Evolutionary conservation across 1,140 invertebrate species (phyloP).

Genomic region (Bombus confusus): DNA sequence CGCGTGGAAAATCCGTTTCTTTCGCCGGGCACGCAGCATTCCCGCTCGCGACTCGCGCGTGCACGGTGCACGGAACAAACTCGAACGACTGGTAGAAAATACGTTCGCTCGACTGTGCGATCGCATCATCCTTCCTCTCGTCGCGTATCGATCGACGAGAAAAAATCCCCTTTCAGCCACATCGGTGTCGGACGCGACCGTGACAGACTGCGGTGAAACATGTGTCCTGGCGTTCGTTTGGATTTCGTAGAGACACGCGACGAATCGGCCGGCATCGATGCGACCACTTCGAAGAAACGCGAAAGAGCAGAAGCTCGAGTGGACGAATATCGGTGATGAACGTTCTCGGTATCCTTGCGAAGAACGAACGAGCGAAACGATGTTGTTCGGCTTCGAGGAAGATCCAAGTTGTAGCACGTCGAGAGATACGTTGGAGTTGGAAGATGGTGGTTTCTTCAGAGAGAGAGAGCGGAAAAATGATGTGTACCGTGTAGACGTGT

Average conservation of each 20-base stretch:
- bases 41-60: constrained; percentile 55
- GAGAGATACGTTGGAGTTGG: not conserved
- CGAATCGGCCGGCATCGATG: too few species aligned
- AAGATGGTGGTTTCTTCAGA: not conserved
- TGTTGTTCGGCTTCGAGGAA: not conserved
- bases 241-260: not conserved
- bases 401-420: not conserved
- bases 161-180: too few species aligned
- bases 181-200: not conserved
- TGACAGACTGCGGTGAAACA: not conserved
- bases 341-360: not conserved
- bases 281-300: not conserved
- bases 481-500: too few species aligned
- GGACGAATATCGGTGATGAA: too few species aligned
- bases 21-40: constrained; percentile 35
- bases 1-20: constrained; percentile 61
- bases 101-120: not conserved
- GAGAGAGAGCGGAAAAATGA: not conserved
- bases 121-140: not conserved
- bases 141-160: not conserved
- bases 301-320: not conserved
- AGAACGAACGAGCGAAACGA: not conserved
- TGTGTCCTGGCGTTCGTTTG: not conserved
- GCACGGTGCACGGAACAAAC: constrained; percentile 47
- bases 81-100: constrained; percentile 25